Evolutionary conservation across 2,113 vertebrate genomes (phyloP), one percentile per base, ranked within the genome.

Genomic region (Entelurus aequoreus): DNA sequence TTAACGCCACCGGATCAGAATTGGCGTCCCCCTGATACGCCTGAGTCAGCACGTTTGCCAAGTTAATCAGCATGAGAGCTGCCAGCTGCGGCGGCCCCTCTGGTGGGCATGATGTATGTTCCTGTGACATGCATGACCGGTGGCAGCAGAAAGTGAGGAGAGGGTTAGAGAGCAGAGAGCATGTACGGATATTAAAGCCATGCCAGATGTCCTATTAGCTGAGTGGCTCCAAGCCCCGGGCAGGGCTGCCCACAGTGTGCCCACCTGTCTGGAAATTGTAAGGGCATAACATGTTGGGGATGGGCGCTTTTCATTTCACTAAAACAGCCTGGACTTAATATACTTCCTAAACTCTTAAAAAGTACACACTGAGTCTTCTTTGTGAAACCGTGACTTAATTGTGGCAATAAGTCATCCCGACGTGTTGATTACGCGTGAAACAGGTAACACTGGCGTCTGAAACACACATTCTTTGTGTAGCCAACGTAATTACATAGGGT

Each of bases 121-220:
- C 53, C 60, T 66, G 69, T 47, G 49, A 69, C 68, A 73, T 77
- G 75, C 73, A 79, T 71, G 44, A 66, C 8, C 66, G 65, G 74
- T 77, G 79, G 65, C 73, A 71, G 57, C 61, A 59, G 67, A 64
- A 64, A 71, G 66, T 75, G 70, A 67, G 35, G 52, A 58, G 56
- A 70, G 51, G 54, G 49, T 15, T 55, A 10, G 57, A 52, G 64
- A 51, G 71, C 74, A 71, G 66, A 60, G 76, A 62, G 77, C 65
- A 75, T 56, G 69, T 85, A 87, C 82, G 71, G 35, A 86, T 86
- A 81, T 71, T 72, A n/a, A 42, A 16, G 38, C 11, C 21, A 59
- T 87, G 88, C 88, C 88, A 90, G 84, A 77, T 80, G 78, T 75
- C 72, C 82, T 81, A 88, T 90, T 90, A 88, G 85, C 77, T 86